Conservation (phyloP, 2,797 vertebrate genomes). For the Trematomus bernacchii region DNA sequence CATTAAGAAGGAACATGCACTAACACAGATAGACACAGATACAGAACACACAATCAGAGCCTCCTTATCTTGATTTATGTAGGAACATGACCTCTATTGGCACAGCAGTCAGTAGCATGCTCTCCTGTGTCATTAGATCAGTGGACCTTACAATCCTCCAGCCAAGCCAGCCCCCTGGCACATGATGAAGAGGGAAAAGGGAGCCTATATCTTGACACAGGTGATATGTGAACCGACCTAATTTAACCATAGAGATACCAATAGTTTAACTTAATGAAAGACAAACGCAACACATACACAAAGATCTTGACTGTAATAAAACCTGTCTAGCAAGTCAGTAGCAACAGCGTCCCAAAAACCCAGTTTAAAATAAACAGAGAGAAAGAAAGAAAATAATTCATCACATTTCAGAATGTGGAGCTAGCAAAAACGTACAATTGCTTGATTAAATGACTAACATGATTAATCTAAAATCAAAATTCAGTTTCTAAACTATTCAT, state of each 20-base stretch:
- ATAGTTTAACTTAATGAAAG: not conserved
- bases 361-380: not conserved
- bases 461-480: not conserved
- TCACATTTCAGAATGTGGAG: not conserved
- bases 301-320: not conserved
- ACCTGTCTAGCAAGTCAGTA: not conserved
- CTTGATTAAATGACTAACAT: not conserved
- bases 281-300: not conserved
- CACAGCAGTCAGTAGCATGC: conserved; percentile 45
- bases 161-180: conserved; percentile 13
- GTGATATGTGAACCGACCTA: not conserved
- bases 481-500: not conserved
- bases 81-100: conserved; percentile 67
- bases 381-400: not conserved
- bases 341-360: not conserved
- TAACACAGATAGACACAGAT: conserved; percentile 4
- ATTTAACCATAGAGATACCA: conserved; percentile 9
- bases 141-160: conserved; percentile 36
- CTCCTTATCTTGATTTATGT: conserved; percentile 73
- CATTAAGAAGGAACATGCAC: conserved; percentile 11
- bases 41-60: conserved; percentile 25
- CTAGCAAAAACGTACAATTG: not conserved
- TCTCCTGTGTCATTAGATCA: conserved; percentile 62
- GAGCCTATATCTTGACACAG: not conserved
- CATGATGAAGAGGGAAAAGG: conserved; percentile 3